Conservation (phyloP, 2,797 vertebrate species). For the Mastacembelus armatus region DNA sequence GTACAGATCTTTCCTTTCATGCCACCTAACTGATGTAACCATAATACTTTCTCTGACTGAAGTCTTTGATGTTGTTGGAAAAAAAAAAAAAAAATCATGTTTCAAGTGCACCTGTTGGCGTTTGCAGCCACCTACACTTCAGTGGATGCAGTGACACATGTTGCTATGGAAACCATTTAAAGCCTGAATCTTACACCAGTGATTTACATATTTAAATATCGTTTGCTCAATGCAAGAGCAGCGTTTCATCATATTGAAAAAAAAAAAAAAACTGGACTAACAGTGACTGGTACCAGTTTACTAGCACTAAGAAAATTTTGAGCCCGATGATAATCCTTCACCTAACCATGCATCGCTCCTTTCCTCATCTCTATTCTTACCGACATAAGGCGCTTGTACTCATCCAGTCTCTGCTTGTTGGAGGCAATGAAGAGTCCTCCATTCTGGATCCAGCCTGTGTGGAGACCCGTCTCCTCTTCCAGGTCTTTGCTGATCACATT, state of each 20-base stretch:
- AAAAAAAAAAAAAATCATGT: background rate
- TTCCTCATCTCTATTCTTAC: constrained; percentile 69
- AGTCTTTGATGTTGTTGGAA: background rate
- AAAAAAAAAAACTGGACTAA: too few species aligned
- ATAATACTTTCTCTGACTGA: background rate
- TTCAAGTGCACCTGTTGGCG: background rate
- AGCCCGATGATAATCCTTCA: background rate
- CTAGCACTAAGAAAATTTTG: background rate
- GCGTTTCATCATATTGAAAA: background rate
- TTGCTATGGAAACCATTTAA: constrained; percentile 13
- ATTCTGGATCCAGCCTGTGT: constrained; percentile 97
- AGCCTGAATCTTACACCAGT: background rate
- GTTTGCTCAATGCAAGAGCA: background rate
- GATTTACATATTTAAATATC: constrained; percentile 1
- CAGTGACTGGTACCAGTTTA: background rate
- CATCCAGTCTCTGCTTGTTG: constrained; percentile 94
- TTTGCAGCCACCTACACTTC: constrained; percentile 6
- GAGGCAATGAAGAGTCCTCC: constrained; percentile 98
- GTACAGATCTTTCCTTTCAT: background rate
- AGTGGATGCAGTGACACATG: background rate
- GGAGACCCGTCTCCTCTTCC: constrained; percentile 92
- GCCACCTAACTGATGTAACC: too few species aligned
- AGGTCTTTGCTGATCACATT: constrained; percentile 91
- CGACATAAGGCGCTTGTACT: constrained; percentile 98
- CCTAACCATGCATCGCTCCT: background rate